Evolutionary conservation across 1,140 invertebrate genomes (phyloP), one percentile per base, ranked within the genome.

Genomic region (Sitophilus oryzae): DNA sequence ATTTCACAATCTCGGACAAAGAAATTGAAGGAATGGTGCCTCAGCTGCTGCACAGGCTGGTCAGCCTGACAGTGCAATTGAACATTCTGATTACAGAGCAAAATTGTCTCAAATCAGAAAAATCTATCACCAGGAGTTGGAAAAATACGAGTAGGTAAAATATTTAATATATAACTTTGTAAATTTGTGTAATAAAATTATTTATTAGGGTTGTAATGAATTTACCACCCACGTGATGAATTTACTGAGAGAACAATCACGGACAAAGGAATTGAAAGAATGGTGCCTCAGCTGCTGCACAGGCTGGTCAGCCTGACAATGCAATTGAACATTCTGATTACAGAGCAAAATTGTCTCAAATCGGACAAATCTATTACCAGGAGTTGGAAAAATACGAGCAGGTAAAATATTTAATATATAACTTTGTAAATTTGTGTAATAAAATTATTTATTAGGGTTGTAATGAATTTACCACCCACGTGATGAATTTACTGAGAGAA

Each of bases 201-300:
- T 30, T 5, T 46, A 48, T 34, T 82, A 98, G 84, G 96, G 96
- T 3, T 99, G 97, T 79, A 96, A 95, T 73, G 96, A 99, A 79
- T 99, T 99, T 74, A 99, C 96, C 41, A 98, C 94, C 9, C 97
- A 99, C 75, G 97, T 99, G 20, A 96, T 98, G 85, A 98, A 98
- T 74, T 77, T 99, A 46, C 79, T 99, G 42, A 81, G 94, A 52
- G 97, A 99, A 76, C 97, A 99, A 75, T 94, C 91, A 68, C 88
- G 94, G 64, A 97, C 94, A 53, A 94, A 77, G 96, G 99, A 79
- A 99, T 99, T 64, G 95, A 99, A 71, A 83, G 96, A 66, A 99
- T 99, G 97, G 96, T 99, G n/a, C n/a, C n/a, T 92, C 93, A 11
- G 92, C 93, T 10, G 91, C 93, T 34, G 83, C 88, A 59, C 81